Percentiles rank a stretch among this genome's conserved stretches.
phyloP scores from a whole-genome alignment of 2,797 vertebrate genomes.

The Jordanella pulchra region DNA sequence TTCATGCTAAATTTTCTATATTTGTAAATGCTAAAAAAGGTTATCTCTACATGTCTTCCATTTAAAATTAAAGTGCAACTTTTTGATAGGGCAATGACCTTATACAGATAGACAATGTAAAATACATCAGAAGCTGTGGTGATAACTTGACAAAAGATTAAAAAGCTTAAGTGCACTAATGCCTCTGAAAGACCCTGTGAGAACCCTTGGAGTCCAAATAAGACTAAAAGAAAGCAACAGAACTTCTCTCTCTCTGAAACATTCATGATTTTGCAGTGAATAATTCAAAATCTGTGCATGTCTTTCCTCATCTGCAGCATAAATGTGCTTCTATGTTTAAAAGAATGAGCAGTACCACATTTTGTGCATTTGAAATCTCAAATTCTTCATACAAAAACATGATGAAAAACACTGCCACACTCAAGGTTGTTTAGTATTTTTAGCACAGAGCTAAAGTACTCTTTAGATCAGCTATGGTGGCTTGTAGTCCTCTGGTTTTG shows the following conservation, averaged over 20 bases:
- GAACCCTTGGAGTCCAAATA: slow-evolving; percentile 6
- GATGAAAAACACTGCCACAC: not conserved
- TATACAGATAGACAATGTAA: too few relatives aligned
- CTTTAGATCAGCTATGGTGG: slow-evolving; percentile 7
- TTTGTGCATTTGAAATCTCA: not conserved
- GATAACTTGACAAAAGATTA: not conserved
- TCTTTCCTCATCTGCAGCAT: slow-evolving; percentile 38
- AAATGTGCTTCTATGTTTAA: slow-evolving; percentile 22
- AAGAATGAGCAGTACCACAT: slow-evolving; percentile 2
- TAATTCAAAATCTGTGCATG: slow-evolving; percentile 60
- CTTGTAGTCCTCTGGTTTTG: slow-evolving; percentile 10
- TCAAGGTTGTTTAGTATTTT: slow-evolving; percentile 7
- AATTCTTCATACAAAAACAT: not conserved
- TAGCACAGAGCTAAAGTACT: slow-evolving; percentile 12
- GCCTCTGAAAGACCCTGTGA: slow-evolving; percentile 18
- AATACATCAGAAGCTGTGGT: not conserved
- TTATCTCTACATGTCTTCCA: not conserved
- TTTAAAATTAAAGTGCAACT: not conserved
- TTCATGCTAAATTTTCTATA: too few relatives aligned
- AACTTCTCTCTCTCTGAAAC: slow-evolving; percentile 47
- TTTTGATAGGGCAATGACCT: not conserved
- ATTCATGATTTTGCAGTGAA: slow-evolving; percentile 64
- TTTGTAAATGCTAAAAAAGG: not conserved
- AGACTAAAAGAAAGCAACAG: slow-evolving; percentile 47
- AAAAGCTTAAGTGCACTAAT: not conserved